Conservation (phyloP, 35 echinoderm and acorn worm genomes). For the Diadema setosum region DNA sequence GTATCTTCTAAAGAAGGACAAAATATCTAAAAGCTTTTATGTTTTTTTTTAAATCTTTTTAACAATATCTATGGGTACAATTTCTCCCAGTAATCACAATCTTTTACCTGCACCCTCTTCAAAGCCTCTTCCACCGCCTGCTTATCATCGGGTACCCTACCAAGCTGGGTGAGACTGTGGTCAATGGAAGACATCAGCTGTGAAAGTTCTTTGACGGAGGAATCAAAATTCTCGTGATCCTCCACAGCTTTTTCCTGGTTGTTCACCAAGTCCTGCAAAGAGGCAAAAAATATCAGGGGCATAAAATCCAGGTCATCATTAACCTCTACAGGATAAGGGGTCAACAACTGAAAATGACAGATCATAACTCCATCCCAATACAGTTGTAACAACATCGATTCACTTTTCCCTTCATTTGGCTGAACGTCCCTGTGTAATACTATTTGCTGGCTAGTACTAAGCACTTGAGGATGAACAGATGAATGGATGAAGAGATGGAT, state of each 20-base stretch:
- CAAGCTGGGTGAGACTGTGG: neutral
- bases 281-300: neutral
- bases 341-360: neutral
- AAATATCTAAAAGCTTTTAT: too few relatives aligned
- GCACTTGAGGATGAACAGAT: too few relatives aligned
- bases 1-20: too few relatives aligned
- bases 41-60: neutral
- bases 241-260: constrained; percentile 24
- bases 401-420: too few relatives aligned
- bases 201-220: neutral
- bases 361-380: too few relatives aligned
- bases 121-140: neutral
- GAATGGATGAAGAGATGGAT: too few relatives aligned
- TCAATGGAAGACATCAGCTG: constrained; percentile 1
- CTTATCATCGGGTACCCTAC: neutral
- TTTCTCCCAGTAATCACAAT: too few relatives aligned
- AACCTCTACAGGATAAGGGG: neutral
- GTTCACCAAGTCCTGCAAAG: constrained; percentile 6
- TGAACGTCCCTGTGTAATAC: neutral
- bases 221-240: constrained; percentile 16
- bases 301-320: neutral
- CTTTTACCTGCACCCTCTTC: neutral
- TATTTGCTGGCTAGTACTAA: neutral
- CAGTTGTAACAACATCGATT: too few relatives aligned
- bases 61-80: too few relatives aligned